Conservation (phyloP, 1,140 invertebrate species). For the Panagrolaimus sp. region DNA sequence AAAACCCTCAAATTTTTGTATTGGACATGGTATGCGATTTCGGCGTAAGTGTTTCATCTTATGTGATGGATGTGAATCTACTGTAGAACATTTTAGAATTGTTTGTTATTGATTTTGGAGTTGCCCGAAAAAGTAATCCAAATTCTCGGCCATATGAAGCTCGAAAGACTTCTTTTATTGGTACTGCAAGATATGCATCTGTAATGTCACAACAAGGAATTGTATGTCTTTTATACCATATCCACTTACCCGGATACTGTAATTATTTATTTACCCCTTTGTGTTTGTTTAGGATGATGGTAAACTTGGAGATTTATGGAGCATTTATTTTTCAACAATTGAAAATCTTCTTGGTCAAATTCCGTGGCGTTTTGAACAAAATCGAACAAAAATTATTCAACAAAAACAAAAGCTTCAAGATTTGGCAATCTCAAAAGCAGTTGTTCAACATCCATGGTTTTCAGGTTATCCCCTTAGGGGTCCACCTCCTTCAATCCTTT, state of each 20-base stretch:
- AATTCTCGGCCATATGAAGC: not conserved
- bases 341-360: slow-evolving; percentile 6
- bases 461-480: not conserved
- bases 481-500: not conserved
- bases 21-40: not conserved
- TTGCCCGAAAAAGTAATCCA: not conserved
- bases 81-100: not conserved
- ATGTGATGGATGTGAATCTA: too few species aligned
- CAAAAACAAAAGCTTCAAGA: not conserved
- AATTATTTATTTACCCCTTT: too few species aligned
- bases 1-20: slow-evolving; percentile 1
- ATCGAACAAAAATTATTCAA: not conserved
- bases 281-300: slow-evolving; percentile 14
- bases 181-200: not conserved
- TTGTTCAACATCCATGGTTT: slow-evolving; percentile 1
- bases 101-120: slow-evolving; percentile 14
- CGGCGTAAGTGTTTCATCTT: not conserved
- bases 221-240: not conserved
- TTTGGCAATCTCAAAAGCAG: not conserved
- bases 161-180: not conserved
- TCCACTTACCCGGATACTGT: not conserved
- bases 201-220: not conserved
- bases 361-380: not conserved
- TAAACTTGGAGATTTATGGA: slow-evolving; percentile 1
- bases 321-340: not conserved